These are phyloP conservation scores for Pseudococcus longispinus DNA, from an alignment of 2,888 invertebrate species.

Conservation along the genomic window DNA sequence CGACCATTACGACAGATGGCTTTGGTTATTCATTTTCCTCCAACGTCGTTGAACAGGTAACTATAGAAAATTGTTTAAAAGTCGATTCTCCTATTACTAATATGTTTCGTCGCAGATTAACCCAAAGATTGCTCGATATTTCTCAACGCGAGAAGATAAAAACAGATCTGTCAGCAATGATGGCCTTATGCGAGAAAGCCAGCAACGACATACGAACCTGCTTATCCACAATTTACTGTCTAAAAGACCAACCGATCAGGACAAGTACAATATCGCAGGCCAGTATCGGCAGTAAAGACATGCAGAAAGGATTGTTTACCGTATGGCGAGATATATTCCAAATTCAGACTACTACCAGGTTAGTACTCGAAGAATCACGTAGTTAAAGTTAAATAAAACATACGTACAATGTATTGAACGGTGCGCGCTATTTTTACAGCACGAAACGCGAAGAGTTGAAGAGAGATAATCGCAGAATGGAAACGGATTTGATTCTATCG, in stretches of 20 bases:
- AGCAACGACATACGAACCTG: constrained; percentile 92
- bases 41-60: constrained; percentile 64
- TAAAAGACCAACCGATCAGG: constrained; percentile 64
- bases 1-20: constrained; percentile 80
- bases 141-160: constrained; percentile 72
- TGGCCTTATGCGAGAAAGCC: constrained; percentile 82
- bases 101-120: constrained; percentile 62
- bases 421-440: not conserved
- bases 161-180: constrained; percentile 74
- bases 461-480: not conserved
- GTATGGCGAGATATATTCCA: constrained; percentile 85
- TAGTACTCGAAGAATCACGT: not conserved
- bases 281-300: constrained; percentile 85
- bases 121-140: constrained; percentile 73
- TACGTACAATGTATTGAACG: not conserved
- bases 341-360: constrained; percentile 62
- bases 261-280: constrained; percentile 70
- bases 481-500: constrained; percentile 25
- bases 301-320: constrained; percentile 82
- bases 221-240: constrained; percentile 85
- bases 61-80: not conserved
- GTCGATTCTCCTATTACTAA: not conserved
- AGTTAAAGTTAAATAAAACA: not conserved
- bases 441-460: constrained; percentile 15
- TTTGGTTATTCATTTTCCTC: constrained; percentile 74